Percentiles rank a stretch among this genome's conserved stretches.
Conservation (phyloP, 2,888 invertebrate genomes). For the Abscondita cerata region DNA sequence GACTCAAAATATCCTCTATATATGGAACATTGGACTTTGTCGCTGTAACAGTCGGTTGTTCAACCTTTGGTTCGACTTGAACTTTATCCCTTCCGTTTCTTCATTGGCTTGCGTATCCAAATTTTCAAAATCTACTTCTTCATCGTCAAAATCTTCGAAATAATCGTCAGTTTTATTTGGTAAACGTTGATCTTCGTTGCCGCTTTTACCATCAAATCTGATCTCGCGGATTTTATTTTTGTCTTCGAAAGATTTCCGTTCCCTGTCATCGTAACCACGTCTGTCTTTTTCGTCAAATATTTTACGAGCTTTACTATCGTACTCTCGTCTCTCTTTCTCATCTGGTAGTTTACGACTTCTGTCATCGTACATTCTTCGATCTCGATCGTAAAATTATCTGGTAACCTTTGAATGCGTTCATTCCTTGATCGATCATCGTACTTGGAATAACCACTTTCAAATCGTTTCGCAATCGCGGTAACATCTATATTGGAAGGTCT, state of each 20-base stretch:
- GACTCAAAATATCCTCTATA: conserved; percentile 83
- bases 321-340: conserved; percentile 41
- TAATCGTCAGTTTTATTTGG: neutral
- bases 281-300: conserved; percentile 31
- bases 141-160: neutral
- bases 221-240: neutral
- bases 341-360: conserved; percentile 50
- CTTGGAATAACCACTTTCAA: conserved; percentile 14
- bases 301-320: conserved; percentile 42
- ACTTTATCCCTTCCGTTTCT: neutral
- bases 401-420: conserved; percentile 2
- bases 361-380: conserved; percentile 35
- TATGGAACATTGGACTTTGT: conserved; percentile 59
- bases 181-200: neutral
- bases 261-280: conserved; percentile 44
- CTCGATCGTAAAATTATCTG: conserved; percentile 10
- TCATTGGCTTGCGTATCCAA: conserved; percentile 5
- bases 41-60: neutral
- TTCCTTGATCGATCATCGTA: conserved; percentile 21
- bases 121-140: conserved; percentile 14
- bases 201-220: neutral
- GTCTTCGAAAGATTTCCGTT: conserved; percentile 16
- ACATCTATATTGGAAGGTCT: conserved; percentile 38
- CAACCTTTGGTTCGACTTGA: neutral
- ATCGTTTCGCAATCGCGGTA: too few relatives aligned